Percentiles rank a stretch among this genome's conserved stretches.
Conservation (phyloP, 2,797 vertebrate species). For the Garrulus glandarius region DNA sequence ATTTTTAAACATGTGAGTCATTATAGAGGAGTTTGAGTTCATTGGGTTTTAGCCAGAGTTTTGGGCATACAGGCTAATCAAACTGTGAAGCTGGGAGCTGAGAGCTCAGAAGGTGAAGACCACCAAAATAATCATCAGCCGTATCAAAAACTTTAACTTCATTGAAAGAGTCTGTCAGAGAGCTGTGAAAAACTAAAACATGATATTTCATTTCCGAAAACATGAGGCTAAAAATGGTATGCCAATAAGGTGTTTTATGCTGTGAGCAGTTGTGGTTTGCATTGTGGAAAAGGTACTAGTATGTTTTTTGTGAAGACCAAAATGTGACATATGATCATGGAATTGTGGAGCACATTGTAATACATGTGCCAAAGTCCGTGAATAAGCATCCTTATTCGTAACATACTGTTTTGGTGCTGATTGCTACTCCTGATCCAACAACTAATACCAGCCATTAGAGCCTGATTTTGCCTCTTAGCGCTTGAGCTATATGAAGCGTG, state of each 20-base stretch:
- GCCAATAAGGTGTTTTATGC: not conserved
- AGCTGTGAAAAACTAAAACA: not conserved
- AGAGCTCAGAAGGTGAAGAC: not conserved
- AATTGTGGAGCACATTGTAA: not conserved
- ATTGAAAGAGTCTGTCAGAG: not conserved
- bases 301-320: not conserved
- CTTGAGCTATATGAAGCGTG: not conserved
- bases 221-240: not conserved
- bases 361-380: rapidly evolving
- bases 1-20: rapidly evolving
- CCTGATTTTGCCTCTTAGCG: not conserved
- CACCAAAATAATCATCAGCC: not conserved
- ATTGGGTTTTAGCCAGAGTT: not conserved
- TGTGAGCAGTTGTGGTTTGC: not conserved
- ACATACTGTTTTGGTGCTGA: not conserved
- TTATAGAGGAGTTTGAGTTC: not conserved
- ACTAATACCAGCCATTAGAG: not conserved
- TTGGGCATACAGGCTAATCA: not conserved
- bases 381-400: not conserved
- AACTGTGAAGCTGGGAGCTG: not conserved
- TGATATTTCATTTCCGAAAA: not conserved
- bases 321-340: not conserved
- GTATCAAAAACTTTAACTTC: not conserved
- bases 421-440: not conserved
- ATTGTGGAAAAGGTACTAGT: not conserved